A percentile compares a stretch with the other conserved stretches of the same genome.
These are phyloP conservation scores for Aurelia aurita complex sp. Pacific DNA, from an alignment of 30 jellyfish, hydroid and myxozoan species.

Conservation along the genomic window DNA sequence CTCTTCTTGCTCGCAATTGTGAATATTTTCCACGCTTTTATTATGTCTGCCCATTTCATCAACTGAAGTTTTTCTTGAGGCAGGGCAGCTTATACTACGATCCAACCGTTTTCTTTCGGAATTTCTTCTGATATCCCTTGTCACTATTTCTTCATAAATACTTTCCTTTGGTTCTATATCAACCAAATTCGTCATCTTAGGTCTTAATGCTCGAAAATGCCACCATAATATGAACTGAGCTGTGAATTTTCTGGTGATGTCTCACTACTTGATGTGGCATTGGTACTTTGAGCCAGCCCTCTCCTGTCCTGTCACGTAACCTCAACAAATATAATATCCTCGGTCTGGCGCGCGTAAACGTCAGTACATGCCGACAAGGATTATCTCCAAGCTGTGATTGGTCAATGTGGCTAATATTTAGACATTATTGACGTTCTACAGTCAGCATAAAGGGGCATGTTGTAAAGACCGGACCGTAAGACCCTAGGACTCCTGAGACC, in stretches of 20 bases:
- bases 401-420: conserved; percentile 9
- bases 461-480: too few species aligned
- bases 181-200: conserved; percentile 39
- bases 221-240: too few species aligned
- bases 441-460: too few species aligned
- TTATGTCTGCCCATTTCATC: conserved; percentile 30
- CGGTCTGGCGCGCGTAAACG: background rate
- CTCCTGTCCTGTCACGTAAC: conserved; percentile 30
- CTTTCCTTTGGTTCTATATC: conserved; percentile 57
- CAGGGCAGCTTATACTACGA: conserved; percentile 55
- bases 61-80: conserved; percentile 27
- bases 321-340: background rate
- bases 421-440: background rate
- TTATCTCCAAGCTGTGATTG: conserved; percentile 4
- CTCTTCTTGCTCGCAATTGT: conserved; percentile 25
- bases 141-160: conserved; percentile 61
- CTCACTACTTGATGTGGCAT: too few species aligned
- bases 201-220: too few species aligned
- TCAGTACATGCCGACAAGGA: conserved; percentile 10
- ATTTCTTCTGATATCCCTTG: conserved; percentile 17
- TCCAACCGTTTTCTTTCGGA: conserved; percentile 13
- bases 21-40: conserved; percentile 10
- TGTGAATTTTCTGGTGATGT: too few species aligned
- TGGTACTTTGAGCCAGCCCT: conserved; percentile 8
- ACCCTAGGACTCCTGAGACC: too few species aligned